Evolutionary conservation across 1,140 invertebrate genomes (phyloP), one percentile per base, ranked within the genome.

Genomic region (Archegozetes longisetosus): DNA sequence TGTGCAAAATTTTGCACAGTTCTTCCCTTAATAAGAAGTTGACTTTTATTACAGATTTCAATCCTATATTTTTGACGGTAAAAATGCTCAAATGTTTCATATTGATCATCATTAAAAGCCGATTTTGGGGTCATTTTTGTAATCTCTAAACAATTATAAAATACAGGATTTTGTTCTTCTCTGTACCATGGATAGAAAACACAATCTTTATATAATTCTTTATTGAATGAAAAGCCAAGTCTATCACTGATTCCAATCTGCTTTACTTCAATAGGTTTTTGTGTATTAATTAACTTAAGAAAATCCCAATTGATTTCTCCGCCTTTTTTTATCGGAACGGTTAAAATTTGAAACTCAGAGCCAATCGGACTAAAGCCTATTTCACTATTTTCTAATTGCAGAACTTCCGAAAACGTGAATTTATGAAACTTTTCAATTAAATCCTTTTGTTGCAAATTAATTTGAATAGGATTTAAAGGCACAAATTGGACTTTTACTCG

Each of bases 161-260:
- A 56, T 74, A 88, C 91, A 74, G 91, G 88, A 0, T 92, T 91
- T 70, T 95, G 89, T 72, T 98, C 93, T 71, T 95, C 94, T 66
- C 95, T 79, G 70, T 98, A 99, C 84, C 92, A 97, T 0, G 95
- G 95, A 81, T 94, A 97, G 1, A 99, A 92, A 9, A 99, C 94
- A 4, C 93, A 90, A 77, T 99, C 94, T 60, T 80, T 76, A 70
- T 89, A 92, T 54, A 83, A 79, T 22, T 83, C 78, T 6, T 82
- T 71, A 62, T 85, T 79, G 70, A 98, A 98, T 22, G 73, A 68
- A 69, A 88, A 90, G 47, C 77, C 70, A 64, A 76, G 74, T 12
- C 86, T 74, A 26, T 80, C 76, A 62, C 81, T 78, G 61, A 86
- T 82, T 1, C 71, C 69, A 1, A 40, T 9, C 6, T 6, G 6